phyloP scores from a whole-genome alignment of 2,888 invertebrate species.

The Pristionchus japonicus region DNA sequence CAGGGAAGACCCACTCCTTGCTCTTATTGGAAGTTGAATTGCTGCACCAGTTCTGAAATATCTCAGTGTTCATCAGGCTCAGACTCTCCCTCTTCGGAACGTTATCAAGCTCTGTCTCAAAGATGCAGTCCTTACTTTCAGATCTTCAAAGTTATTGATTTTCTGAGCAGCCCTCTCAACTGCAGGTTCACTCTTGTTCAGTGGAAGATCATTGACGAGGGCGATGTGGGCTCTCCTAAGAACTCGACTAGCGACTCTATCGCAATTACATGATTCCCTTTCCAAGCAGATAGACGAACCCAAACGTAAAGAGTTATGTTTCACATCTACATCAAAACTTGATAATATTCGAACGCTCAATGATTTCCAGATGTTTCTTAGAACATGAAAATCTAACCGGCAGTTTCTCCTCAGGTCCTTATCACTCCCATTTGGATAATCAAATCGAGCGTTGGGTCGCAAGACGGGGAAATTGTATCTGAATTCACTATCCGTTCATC shows the following conservation, averaged over 20 bases:
- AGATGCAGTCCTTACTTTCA: not conserved
- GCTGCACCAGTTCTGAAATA: conserved; percentile 25
- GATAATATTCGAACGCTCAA: not conserved
- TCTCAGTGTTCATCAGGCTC: too few species aligned
- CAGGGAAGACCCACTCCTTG: conserved; percentile 10
- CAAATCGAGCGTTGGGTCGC: not conserved
- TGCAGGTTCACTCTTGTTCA: not conserved
- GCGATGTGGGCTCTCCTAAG: not conserved
- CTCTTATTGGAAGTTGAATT: not conserved
- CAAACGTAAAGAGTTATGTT: too few species aligned
- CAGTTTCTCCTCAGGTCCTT: conserved; percentile 35
- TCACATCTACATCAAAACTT: too few species aligned
- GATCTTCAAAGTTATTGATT: conserved; percentile 3
- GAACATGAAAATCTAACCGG: not conserved
- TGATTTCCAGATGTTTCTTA: not conserved
- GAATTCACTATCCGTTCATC: not conserved
- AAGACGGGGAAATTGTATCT: conserved; percentile 46
- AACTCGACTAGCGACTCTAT: too few species aligned
- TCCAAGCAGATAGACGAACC: too few species aligned
- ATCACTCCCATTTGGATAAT: not conserved
- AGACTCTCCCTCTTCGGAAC: too few species aligned
- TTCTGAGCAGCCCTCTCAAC: not conserved
- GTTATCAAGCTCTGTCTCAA: not conserved
- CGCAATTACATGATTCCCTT: too few species aligned
- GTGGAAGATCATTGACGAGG: not conserved